A percentile compares a stretch with the other conserved stretches of the same genome.
These are phyloP conservation scores for Electrona antarctica DNA, from an alignment of 2,113 vertebrate genomes.

Conservation along the genomic window DNA sequence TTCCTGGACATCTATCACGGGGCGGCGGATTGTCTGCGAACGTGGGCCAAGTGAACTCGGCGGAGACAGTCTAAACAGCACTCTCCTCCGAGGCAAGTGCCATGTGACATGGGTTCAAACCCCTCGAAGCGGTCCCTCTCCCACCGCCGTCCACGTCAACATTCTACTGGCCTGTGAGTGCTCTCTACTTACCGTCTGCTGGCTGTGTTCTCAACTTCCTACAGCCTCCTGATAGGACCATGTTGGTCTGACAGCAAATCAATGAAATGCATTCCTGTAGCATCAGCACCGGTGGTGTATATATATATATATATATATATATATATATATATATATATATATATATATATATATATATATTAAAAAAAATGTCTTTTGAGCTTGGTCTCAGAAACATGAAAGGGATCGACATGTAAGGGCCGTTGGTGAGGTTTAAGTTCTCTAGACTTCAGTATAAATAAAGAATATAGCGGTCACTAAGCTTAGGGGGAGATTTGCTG, in stretches of 20 bases:
- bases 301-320: constrained; percentile 23
- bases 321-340: background rate
- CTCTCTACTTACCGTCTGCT: constrained; percentile 20
- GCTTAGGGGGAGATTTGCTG: constrained; percentile 55
- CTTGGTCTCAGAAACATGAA: constrained; percentile 58
- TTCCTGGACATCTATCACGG: constrained; percentile 35
- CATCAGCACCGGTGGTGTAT: constrained; percentile 42
- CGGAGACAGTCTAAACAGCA: constrained; percentile 27
- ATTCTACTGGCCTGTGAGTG: constrained; percentile 48
- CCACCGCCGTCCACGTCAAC: constrained; percentile 34
- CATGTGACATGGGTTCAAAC: constrained; percentile 42
- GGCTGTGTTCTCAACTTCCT: constrained; percentile 35
- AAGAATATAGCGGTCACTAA: constrained; percentile 61
- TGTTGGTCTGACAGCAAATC: constrained; percentile 70
- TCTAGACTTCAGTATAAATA: constrained; percentile 59
- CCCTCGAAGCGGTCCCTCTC: constrained; percentile 32
- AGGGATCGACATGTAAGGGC: constrained; percentile 53
- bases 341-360: constrained; percentile 28
- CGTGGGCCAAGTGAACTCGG: constrained; percentile 28
- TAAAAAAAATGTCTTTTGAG: constrained; percentile 57
- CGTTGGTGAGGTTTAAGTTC: constrained; percentile 63
- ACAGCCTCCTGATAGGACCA: constrained; percentile 47
- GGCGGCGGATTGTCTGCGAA: constrained; percentile 44
- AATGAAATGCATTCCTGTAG: constrained; percentile 65
- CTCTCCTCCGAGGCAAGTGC: constrained; percentile 35